These are phyloP conservation scores for Caerostris darwini DNA, from an alignment of 1,140 invertebrate species.

Conservation along the genomic window DNA sequence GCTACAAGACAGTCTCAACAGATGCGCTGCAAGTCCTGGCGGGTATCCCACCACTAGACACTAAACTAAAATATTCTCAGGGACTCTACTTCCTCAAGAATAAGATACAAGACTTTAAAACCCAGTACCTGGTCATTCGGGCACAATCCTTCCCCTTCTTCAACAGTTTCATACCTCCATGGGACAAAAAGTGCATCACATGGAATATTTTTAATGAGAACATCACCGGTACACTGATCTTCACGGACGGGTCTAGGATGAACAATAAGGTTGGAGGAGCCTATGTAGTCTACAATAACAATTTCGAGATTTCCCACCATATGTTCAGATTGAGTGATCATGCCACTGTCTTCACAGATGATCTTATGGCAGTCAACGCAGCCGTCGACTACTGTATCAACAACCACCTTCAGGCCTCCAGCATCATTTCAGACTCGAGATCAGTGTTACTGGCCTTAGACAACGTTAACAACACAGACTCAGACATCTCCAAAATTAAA, in stretches of 20 bases:
- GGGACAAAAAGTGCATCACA: no score
- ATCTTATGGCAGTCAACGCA: background rate
- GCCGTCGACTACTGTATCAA: background rate
- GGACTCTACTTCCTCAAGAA: background rate
- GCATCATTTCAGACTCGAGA: background rate
- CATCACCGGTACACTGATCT: no score
- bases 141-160: no score
- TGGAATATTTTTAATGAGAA: background rate
- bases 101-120: background rate
- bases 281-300: background rate
- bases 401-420: background rate
- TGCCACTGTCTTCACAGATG: background rate
- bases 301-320: background rate
- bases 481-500: background rate
- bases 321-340: background rate
- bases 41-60: background rate
- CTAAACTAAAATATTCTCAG: background rate
- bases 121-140: background rate
- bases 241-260: background rate
- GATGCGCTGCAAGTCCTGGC: no score
- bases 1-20: no score
- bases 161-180: background rate
- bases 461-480: background rate
- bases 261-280: background rate
- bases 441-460: background rate